A percentile compares a stretch with the other conserved stretches of the same genome.
Evolutionary conservation across 2,797 vertebrate species (phyloP).

Genomic region (Loriculus beryllinus): DNA sequence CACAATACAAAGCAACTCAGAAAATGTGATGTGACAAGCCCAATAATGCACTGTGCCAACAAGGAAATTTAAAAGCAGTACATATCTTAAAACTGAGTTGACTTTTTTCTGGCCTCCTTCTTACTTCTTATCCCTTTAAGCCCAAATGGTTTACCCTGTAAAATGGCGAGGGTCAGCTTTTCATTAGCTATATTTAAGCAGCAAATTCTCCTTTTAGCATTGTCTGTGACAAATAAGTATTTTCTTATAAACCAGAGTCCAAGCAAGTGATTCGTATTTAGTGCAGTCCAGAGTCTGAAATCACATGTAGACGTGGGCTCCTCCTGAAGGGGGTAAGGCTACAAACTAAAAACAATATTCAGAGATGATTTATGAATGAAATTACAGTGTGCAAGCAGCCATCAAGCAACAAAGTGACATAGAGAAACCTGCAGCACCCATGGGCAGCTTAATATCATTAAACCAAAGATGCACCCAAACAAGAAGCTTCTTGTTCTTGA

Average conservation of each 20-base stretch:
- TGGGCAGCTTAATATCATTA: not conserved
- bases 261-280: not conserved
- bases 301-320: not conserved
- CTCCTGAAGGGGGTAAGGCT: not conserved
- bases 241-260: not conserved
- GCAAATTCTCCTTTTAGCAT: not conserved
- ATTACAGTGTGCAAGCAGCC: not conserved
- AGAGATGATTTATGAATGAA: not conserved
- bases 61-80: slow-evolving; percentile 34
- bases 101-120: not conserved
- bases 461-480: not conserved
- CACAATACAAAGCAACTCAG: slow-evolving; percentile 15
- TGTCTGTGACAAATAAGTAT: not conserved
- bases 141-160: not conserved
- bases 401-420: not conserved
- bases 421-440: not conserved
- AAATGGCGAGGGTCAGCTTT: not conserved
- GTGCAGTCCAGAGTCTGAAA: not conserved
- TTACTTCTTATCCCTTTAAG: not conserved
- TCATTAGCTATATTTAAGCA: not conserved
- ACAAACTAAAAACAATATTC: not conserved
- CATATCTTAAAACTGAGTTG: not conserved
- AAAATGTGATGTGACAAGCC: slow-evolving; percentile 47
- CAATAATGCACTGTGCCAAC: not conserved
- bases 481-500: not conserved